Evolutionary conservation across 2,797 vertebrate genomes (phyloP), one percentile per base, ranked within the genome.

Genomic region (Yasuhikotakia modesta): DNA sequence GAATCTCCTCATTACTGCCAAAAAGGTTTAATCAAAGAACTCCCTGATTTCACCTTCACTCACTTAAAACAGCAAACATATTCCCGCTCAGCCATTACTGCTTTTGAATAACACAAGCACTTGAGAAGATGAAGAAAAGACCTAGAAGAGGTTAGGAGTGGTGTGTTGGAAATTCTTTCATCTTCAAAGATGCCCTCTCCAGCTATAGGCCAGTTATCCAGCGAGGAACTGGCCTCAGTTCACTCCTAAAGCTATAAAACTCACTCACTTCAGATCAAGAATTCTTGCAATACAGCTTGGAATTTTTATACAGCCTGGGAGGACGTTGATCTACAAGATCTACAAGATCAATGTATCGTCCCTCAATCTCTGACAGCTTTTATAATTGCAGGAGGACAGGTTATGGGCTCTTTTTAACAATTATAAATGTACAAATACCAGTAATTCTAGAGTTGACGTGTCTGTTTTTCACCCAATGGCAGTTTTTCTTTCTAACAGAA

Each of bases 181-280:
- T 90, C 89, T 89, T 89, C 86, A 88, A 90, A 91, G 85, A 86
- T 83, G 83, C 78, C 27, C 82, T 72, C 81, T 86, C 73, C 80
- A 58, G 83, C 85, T 82, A 82, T 81, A 73, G 73, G 61, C 78
- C 70, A 64, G 72, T 80, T 78, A 83, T 79, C 84, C 79, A 77
- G 64, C 76, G 61, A 85, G 70, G 84, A 81, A 82, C 83, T 76
- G 61, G 70, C 69, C 52, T 57, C 70, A 24, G 87, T 87, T 90
- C 88, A 87, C 86, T 89, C 85, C 80, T 65, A 87, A 87, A 87
- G 90, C 87, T 87, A 90, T 89, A 90, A 90, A 82, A 32, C 4
- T 76, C 48, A 43, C 81, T 82, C 77, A 79, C 82, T 80, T 88
- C 85, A 83, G 79, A 81, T 73, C 66, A 84, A 87, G 88, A 91